Conservation (phyloP, 2,888 invertebrate genomes). For the Cybosia mesomella region DNA sequence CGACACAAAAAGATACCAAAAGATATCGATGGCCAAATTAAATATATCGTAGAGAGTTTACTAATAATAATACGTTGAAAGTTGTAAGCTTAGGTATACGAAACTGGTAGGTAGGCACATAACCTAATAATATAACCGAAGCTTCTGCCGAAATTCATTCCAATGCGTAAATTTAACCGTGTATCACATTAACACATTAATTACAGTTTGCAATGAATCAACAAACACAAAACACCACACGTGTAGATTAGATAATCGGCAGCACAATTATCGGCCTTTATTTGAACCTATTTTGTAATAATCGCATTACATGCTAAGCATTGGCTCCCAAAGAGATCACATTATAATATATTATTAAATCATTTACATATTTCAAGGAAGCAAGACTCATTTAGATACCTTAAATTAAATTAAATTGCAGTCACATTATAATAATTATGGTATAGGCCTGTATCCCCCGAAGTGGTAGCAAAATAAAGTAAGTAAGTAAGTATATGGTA, state of each 20-base stretch:
- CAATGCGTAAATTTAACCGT: conserved; percentile 44
- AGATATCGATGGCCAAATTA: background rate
- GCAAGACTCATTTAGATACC: too few species aligned
- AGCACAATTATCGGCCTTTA: conserved; percentile 29
- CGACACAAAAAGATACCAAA: too few species aligned
- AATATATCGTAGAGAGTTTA: background rate
- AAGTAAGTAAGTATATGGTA: too few species aligned
- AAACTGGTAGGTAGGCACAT: background rate
- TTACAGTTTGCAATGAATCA: conserved; percentile 50
- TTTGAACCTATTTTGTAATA: conserved; percentile 50
- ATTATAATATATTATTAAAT: too few species aligned
- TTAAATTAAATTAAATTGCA: too few species aligned
- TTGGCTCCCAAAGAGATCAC: background rate
- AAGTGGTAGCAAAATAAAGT: too few species aligned
- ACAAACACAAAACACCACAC: conserved; percentile 44
- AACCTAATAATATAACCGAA: background rate
- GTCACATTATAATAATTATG: too few species aligned
- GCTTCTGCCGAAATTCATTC: conserved; percentile 28
- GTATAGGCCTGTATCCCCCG: too few species aligned
- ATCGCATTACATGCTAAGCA: conserved; percentile 20
- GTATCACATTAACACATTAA: conserved; percentile 48
- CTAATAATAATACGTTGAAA: background rate
- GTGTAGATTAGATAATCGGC: conserved; percentile 44
- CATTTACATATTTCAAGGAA: too few species aligned
- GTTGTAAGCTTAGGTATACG: background rate